Base-by-base conservation (phyloP, 2,888 invertebrate species). In the Thymelicus acteon region DNA sequence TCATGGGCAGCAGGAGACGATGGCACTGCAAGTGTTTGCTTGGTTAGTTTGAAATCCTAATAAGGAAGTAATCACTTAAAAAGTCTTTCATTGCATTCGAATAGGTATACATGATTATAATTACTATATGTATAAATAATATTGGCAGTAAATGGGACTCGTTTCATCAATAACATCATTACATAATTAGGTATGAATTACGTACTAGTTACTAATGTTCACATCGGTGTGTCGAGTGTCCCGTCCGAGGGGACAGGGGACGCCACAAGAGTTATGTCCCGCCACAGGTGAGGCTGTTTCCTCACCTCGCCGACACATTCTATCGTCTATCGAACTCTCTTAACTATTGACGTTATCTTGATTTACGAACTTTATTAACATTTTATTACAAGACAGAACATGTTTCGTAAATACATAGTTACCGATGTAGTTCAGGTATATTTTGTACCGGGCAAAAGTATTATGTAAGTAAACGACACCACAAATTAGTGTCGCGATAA, bases 291-390 rank as follows among this genome's bases (percentile, higher is more conserved):
- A 84, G 83, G 86, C 84, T 82, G 87, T 91, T 88, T 85, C 87
- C 83, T 83, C 86, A 86, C 85, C 84, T 79, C 79, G 39, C 47
- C 64, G 80, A 82, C 84, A 87, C 88, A 87, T 90, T 87, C 85
- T 85, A 54, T 54, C 87, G 88, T 84, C 86, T 87, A 82, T 88
- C 85, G 81, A 84, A 85, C 84, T 86, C 80, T 82, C 85, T 87
- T 87, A 88, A 87, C 88, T 89, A 87, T 89, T 87, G 91, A 91
- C 89, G 87, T 88, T 91, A 92, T 91, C 91, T 91, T 92, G 91
- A 92, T 92, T 91, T 92, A 92, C 87, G 83, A 82, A 82, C 86
- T 89, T 91, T 90, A 91, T 91, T 90, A 90, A 89, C 89, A 92
- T 91, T 92, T 90, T 91, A 91, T 90, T 89, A 89, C 83, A 83